A percentile compares a stretch with the other conserved stretches of the same genome.
Conservation (phyloP, 2,888 invertebrate genomes). For the Patella pellucida region DNA sequence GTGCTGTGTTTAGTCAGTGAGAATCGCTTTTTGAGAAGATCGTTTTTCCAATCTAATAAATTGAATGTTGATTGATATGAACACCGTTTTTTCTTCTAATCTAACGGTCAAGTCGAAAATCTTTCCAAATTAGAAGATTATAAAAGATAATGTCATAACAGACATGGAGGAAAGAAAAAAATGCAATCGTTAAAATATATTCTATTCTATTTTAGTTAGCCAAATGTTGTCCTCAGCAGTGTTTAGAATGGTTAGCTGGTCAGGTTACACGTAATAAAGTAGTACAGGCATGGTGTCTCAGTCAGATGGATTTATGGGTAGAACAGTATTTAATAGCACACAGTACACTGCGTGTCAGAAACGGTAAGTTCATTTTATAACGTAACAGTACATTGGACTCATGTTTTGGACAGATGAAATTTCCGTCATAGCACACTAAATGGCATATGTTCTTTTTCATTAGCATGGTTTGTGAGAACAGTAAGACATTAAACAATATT, state of each 20-base stretch:
- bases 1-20: too few species aligned
- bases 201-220: conserved; percentile 72
- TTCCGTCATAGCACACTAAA: neutral
- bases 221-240: conserved; percentile 91
- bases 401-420: too few species aligned
- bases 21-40: too few species aligned
- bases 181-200: neutral
- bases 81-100: too few species aligned
- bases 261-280: conserved; percentile 85
- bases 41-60: too few species aligned
- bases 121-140: too few species aligned
- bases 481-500: neutral
- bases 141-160: too few species aligned
- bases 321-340: conserved; percentile 90
- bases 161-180: too few species aligned
- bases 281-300: conserved; percentile 92
- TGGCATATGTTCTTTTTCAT: too few species aligned
- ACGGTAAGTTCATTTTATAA: conserved; percentile 74
- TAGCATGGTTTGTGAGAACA: too few species aligned
- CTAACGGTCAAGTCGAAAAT: too few species aligned
- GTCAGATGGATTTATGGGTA: conserved; percentile 91
- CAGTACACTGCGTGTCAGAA: conserved; percentile 87
- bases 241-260: conserved; percentile 86
- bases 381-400: neutral
- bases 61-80: too few species aligned